phyloP scores from a whole-genome alignment of 2,888 invertebrate genomes.

The Acleris cristana region DNA sequence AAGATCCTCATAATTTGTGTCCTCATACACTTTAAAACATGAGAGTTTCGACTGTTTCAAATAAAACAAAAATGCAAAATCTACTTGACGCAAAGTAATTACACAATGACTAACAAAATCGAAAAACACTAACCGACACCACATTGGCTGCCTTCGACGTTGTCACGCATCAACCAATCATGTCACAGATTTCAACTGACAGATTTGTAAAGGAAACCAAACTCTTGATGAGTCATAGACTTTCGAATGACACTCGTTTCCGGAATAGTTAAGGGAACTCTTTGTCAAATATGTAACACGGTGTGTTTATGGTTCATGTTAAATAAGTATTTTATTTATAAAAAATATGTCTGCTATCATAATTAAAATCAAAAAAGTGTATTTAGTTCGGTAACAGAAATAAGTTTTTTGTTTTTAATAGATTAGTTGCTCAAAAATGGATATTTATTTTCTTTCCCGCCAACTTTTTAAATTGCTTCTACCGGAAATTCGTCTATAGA shows the following conservation, averaged over 20 bases:
- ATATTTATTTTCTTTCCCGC: slow-evolving; percentile 60
- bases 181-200: slow-evolving; percentile 26
- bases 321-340: slow-evolving; percentile 34
- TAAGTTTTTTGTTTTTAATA: background rate
- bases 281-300: slow-evolving; percentile 62
- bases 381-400: background rate
- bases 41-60: too few relatives aligned
- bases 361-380: background rate
- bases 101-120: slow-evolving; percentile 9
- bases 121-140: slow-evolving; percentile 37
- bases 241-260: slow-evolving; percentile 81
- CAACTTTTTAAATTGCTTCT: slow-evolving; percentile 74
- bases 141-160: slow-evolving; percentile 41
- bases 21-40: too few relatives aligned
- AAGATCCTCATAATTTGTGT: too few relatives aligned
- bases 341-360: background rate
- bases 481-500: slow-evolving; percentile 83
- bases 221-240: slow-evolving; percentile 77
- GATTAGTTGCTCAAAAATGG: background rate
- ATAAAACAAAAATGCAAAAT: background rate
- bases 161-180: slow-evolving; percentile 42
- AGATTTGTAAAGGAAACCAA: slow-evolving; percentile 57
- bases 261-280: slow-evolving; percentile 70
- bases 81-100: background rate
- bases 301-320: slow-evolving; percentile 58